A percentile compares a stretch with the other conserved stretches of the same genome.
These are phyloP conservation scores for Eutrigla gurnardus DNA, from an alignment of 2,797 vertebrate species.

Conservation along the genomic window DNA sequence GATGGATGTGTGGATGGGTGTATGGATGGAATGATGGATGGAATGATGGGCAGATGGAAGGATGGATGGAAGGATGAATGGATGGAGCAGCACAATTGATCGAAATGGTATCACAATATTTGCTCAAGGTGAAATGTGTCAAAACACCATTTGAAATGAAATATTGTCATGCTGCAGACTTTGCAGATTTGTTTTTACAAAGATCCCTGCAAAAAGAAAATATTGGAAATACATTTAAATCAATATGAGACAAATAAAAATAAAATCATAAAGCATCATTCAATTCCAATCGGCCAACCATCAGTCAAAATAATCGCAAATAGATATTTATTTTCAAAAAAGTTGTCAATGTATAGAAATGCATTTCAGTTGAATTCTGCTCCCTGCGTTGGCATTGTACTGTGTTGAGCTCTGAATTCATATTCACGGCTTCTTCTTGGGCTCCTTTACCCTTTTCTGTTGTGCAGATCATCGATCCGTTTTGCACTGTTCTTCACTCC, in stretches of 20 bases:
- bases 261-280: not conserved
- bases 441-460: conserved; percentile 4
- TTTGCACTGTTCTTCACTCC: not conserved
- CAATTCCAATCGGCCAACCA: not conserved
- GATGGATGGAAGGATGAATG: too few species aligned
- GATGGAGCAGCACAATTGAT: too few species aligned
- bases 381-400: conserved; percentile 32
- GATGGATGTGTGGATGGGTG: not conserved
- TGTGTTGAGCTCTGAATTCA: conserved; percentile 24
- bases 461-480: not conserved
- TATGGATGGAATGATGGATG: too few species aligned
- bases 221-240: too few species aligned
- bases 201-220: not conserved
- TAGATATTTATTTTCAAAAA: too few species aligned
- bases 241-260: not conserved
- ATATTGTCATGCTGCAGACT: not conserved
- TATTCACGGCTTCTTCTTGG: conserved; percentile 3
- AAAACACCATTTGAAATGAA: not conserved
- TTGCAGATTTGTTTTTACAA: not conserved
- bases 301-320: not conserved
- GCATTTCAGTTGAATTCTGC: conserved; percentile 44
- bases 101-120: too few species aligned
- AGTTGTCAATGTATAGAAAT: too few species aligned
- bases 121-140: too few species aligned
- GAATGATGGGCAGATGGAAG: not conserved